These are phyloP conservation scores for Psephotus haematonotus DNA, from an alignment of 2,113 vertebrate genomes.

Conservation along the genomic window DNA sequence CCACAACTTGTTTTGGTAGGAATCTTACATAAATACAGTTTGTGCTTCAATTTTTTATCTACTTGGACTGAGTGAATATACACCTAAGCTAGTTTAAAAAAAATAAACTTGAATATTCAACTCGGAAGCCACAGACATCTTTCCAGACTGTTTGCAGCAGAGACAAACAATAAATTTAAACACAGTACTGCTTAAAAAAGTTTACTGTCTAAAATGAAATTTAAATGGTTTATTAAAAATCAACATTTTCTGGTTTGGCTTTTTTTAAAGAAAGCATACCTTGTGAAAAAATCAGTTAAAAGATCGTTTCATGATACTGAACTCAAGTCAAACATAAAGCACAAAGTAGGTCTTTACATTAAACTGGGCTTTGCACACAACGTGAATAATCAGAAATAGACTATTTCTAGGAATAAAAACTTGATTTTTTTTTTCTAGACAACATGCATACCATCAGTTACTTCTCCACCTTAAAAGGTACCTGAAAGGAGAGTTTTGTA, in stretches of 20 bases:
- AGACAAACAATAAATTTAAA: constrained; percentile 65
- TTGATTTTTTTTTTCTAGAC: neutral
- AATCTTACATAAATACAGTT: constrained; percentile 70
- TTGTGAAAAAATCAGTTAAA: constrained; percentile 49
- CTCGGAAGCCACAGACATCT: constrained; percentile 67
- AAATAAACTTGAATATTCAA: constrained; percentile 40
- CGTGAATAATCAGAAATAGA: constrained; percentile 24
- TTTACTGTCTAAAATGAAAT: constrained; percentile 53
- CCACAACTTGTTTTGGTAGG: constrained; percentile 46
- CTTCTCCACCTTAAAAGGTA: constrained; percentile 59
- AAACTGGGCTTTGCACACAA: constrained; percentile 55
- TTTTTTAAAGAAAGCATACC: constrained; percentile 60
- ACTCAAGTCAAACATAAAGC: constrained; percentile 59
- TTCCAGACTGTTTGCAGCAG: constrained; percentile 65
- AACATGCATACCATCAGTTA: constrained; percentile 65
- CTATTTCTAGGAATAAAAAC: constrained; percentile 42
- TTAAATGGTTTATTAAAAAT: constrained; percentile 59
- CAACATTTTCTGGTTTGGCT: constrained; percentile 54
- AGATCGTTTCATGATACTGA: constrained; percentile 13
- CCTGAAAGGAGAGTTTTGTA: constrained; percentile 62
- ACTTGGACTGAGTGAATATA: constrained; percentile 71
- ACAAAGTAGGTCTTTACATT: constrained; percentile 56
- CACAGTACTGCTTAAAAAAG: constrained; percentile 55
- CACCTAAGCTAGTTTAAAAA: constrained; percentile 50
- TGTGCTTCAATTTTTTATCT: constrained; percentile 65